Evolutionary conservation across 2,888 invertebrate species (phyloP), one percentile per base, ranked within the genome.

Genomic region (Marronus borbonicus): DNA sequence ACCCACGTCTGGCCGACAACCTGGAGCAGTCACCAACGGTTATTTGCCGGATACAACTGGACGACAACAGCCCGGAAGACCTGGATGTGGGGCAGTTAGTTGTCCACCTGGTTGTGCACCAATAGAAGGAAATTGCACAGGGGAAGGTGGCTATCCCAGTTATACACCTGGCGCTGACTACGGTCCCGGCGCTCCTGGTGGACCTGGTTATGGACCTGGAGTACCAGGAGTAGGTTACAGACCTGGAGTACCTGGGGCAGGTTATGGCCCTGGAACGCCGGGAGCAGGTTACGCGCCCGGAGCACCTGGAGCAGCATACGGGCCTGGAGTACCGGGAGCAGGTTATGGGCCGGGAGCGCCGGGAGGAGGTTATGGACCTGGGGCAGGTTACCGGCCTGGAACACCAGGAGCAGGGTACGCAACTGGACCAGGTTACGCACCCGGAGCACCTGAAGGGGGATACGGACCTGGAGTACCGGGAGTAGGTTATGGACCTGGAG

Each of bases 311-410:
- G 50, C 28, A 55, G 36, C 14, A 1, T 64, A 31, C 55, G 78
- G 65, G 64, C 79, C 80, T 49, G 79, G 77, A 8, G 78, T 80
- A 0, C 31, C 31, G 5, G 31, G 31, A 7, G 80, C 78, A 31
- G 79, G 76, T 68, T 69, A 58, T 52, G 75, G 0, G 5, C 5
- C 5, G 0, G 5, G 5, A 5, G 31, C 5, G 5, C 31, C 31
- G 3, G 31, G 31, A 0, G 31, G 0, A 36, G 31, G 31, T 36
- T 36, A 36, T 1, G 31, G 60, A n/a, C 39, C 77, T 14, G 76
- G 58, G 2, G 64, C 66, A 5, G 31, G 31, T 36, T 36, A 36
- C 5, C 5, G 60, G 12, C 39, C 77, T 14, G 76, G 58, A 3
- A 58, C 66, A 52, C 64, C 60, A 66, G 60, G 76, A 28, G 65